phyloP scores from a whole-genome alignment of 2,888 invertebrate species.

The Plagiodera versicolora region DNA sequence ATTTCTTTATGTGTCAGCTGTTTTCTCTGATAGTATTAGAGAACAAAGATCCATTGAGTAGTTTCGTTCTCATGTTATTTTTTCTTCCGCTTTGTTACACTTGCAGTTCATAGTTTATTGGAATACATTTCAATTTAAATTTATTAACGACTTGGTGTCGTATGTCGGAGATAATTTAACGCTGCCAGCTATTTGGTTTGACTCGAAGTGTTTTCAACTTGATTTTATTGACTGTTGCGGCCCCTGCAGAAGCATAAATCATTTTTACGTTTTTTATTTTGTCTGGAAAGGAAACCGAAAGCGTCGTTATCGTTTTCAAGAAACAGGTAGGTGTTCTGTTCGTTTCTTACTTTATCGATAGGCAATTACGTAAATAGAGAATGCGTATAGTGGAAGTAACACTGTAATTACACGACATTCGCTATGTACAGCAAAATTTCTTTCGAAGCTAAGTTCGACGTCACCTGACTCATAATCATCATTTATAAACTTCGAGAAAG shows the following conservation, averaged over 20 bases:
- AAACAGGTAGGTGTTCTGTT: slow-evolving; percentile 1
- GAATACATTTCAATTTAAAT: slow-evolving; percentile 13
- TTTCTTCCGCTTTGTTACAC: not conserved
- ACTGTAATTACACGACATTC: too few relatives aligned
- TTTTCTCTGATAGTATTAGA: not conserved
- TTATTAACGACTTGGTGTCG: slow-evolving; percentile 15
- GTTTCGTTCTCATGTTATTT: not conserved
- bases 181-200: slow-evolving; percentile 8
- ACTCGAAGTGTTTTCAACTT: slow-evolving; percentile 5
- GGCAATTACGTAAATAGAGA: too few relatives aligned
- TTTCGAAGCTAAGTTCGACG: too few relatives aligned
- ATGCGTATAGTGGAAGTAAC: too few relatives aligned
- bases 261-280: slow-evolving; percentile 13
- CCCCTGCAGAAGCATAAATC: slow-evolving; percentile 9
- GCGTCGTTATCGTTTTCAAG: not conserved
- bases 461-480: too few relatives aligned
- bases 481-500: too few relatives aligned
- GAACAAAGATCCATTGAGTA: not conserved
- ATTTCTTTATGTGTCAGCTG: too few relatives aligned
- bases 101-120: slow-evolving; percentile 2
- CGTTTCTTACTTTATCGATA: not conserved
- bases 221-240: slow-evolving; percentile 13
- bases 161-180: slow-evolving; percentile 12
- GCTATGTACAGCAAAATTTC: too few relatives aligned
- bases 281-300: slow-evolving; percentile 6